phyloP scores from a whole-genome alignment of 2,888 invertebrate genomes.

The Idaea biselata region DNA sequence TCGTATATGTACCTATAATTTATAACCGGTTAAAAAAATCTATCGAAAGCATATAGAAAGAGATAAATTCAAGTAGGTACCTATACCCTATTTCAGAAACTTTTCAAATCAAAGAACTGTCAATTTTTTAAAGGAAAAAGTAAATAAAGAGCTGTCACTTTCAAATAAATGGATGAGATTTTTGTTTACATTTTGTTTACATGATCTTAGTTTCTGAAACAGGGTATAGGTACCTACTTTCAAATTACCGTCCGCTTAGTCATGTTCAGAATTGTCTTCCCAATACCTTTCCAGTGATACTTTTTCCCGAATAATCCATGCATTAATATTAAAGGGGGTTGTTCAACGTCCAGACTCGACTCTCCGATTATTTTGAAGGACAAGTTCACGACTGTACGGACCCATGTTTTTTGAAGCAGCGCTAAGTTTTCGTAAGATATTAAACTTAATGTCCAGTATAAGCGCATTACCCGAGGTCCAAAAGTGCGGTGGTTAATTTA shows the following conservation, averaged over 20 bases:
- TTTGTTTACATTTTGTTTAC: too few species aligned
- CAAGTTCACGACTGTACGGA: constrained; percentile 45
- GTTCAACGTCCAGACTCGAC: constrained; percentile 31
- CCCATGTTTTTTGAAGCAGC: constrained; percentile 10
- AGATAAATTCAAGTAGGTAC: too few species aligned
- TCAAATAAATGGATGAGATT: too few species aligned
- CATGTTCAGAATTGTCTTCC: constrained; percentile 84
- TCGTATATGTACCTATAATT: too few species aligned
- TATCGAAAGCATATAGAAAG: too few species aligned
- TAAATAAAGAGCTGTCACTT: too few species aligned
- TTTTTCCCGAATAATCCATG: constrained; percentile 95
- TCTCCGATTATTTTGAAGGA: constrained; percentile 61
- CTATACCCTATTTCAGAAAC: too few species aligned
- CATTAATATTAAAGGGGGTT: constrained; percentile 76
- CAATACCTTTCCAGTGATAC: constrained; percentile 91
- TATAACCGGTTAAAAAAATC: too few species aligned
- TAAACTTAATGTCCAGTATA: neutral
- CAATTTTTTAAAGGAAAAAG: too few species aligned
- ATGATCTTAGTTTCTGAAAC: too few species aligned
- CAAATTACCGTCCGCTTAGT: constrained; percentile 82
- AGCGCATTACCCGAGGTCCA: neutral
- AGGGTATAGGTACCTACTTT: neutral
- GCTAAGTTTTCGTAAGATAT: constrained; percentile 1
- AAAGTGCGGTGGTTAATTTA: neutral
- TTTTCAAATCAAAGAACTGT: too few species aligned